phyloP scores from a whole-genome alignment of 92 coral and sea anemone genomes.

The Scolanthus callimorphus region DNA sequence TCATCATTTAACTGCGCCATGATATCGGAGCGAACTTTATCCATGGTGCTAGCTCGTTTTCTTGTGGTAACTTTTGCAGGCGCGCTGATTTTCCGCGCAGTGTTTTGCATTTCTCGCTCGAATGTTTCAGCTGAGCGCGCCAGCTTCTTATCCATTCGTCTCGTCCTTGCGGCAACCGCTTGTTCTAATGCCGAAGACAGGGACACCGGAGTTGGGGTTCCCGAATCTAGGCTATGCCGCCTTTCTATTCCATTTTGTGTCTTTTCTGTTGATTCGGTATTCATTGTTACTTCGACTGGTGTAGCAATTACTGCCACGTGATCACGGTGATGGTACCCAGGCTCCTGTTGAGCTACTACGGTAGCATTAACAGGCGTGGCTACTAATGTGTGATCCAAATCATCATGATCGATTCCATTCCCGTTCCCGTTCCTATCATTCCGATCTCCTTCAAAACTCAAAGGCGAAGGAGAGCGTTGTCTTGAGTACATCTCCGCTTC shows the following conservation, averaged over 20 bases:
- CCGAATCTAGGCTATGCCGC: constrained; percentile 27
- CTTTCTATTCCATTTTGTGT: constrained; percentile 1
- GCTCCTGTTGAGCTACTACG: not conserved
- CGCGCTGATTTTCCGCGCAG: constrained; percentile 47
- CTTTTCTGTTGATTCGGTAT: constrained; percentile 1
- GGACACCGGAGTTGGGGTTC: constrained; percentile 38
- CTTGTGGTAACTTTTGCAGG: constrained; percentile 38
- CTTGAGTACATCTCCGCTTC: not conserved
- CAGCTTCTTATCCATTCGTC: constrained; percentile 39
- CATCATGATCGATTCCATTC: constrained; percentile 1
- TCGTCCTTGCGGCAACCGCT: constrained; percentile 73
- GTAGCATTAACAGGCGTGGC: constrained; percentile 17
- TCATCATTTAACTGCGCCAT: constrained; percentile 38
- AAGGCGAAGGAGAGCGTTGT: not conserved
- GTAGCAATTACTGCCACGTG: not conserved
- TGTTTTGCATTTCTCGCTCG: not conserved
- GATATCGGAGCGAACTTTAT: constrained; percentile 50
- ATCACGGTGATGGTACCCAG: not conserved
- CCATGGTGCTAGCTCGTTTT: constrained; percentile 16
- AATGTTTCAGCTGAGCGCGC: not conserved
- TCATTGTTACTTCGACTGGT: constrained; percentile 18
- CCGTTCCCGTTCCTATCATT: constrained; percentile 10
- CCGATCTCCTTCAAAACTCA: not conserved
- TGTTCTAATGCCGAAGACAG: constrained; percentile 69
- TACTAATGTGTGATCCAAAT: constrained; percentile 2